Evolutionary conservation across 2,888 invertebrate species (phyloP), one percentile per base, ranked within the genome.

Genomic region (Sarcophaga carnaria): DNA sequence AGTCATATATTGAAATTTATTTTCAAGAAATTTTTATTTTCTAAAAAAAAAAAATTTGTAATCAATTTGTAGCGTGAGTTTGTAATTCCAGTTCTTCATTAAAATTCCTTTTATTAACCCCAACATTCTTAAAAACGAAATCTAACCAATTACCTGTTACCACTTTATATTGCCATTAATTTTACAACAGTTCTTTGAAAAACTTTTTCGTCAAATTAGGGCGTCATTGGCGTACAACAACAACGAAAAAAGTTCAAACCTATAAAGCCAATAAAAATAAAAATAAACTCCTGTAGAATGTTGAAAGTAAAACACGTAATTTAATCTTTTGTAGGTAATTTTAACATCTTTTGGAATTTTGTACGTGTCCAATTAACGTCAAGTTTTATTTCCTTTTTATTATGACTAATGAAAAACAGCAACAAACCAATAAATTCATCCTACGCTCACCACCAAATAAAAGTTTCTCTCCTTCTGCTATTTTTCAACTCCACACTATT

Each of bases 351-450:
- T 81, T n/a, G 59, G 37, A 75, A 79, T 71, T 76, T 22, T 12
- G 49, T 86, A 83, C 86, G 86, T 86, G 86, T 17, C 77, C 86
- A 83, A 86, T 86, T 86, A 86, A 83, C 72, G 80, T 83, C 86
- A 86, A 86, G 86, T 86, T 77, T 86, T 80, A 72, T 83, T 83
- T 83, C 25, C 72, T 60, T 67, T 79, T 75, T 63, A 79, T 86
- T 82, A 70, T 62, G 54, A 77, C 63, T 77, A 80, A 80, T 76
- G 80, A 85, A 85, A 74, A 81, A 62, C 63, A 78, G 64, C 63
- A 85, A 78, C 59, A 78, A 70, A 22, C 1, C 63, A 81, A 78
- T 54, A 74, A 81, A 69, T 78, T 49, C 3, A 25, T 71, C 59
- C 22, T 3, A 8, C 10, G 2, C 17, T 54, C 54, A 54, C 54